Percentiles rank a stretch among this genome's conserved stretches.
Evolutionary conservation across 2,888 invertebrate species (phyloP).

Genomic region (Heteromurus nitidus): DNA sequence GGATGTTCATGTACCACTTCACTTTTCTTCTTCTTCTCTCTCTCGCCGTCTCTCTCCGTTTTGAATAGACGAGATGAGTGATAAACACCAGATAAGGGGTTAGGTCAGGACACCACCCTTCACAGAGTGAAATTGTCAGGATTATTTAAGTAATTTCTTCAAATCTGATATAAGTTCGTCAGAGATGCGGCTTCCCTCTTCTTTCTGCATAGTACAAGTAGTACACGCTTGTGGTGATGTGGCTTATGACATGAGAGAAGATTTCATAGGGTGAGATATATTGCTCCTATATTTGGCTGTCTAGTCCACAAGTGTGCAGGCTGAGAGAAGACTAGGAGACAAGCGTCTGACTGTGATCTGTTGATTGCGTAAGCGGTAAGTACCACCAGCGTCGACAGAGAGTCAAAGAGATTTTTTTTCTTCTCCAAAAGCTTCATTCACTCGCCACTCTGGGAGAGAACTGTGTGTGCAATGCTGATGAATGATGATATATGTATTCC

Average conservation of each 20-base stretch:
- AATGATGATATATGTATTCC: constrained; percentile 7
- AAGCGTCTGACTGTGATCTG: constrained; percentile 37
- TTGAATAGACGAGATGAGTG: constrained; percentile 55
- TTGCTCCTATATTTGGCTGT: no score
- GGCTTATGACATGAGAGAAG: no score
- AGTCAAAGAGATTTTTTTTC: constrained; percentile 29
- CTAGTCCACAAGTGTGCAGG: not conserved
- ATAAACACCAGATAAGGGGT: constrained; percentile 64
- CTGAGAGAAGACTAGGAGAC: no score
- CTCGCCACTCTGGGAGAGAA: constrained; percentile 22
- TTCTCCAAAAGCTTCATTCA: constrained; percentile 27
- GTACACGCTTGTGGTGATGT: no score
- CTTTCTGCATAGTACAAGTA: constrained; percentile 12
- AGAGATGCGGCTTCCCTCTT: constrained; percentile 48
- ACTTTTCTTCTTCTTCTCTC: constrained; percentile 5
- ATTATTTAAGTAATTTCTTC: constrained; percentile 37
- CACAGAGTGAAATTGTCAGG: constrained; percentile 41
- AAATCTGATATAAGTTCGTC: constrained; percentile 16
- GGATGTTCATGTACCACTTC: constrained; percentile 7
- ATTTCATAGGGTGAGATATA: not conserved
- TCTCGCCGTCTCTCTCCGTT: constrained; percentile 18
- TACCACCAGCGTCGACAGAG: constrained; percentile 54
- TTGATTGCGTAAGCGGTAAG: constrained; percentile 53
- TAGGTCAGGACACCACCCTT: constrained; percentile 66
- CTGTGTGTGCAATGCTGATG: constrained; percentile 4